These are phyloP conservation scores for Bicyclus anynana DNA, from an alignment of 1,140 invertebrate genomes.

Conservation along the genomic window DNA sequence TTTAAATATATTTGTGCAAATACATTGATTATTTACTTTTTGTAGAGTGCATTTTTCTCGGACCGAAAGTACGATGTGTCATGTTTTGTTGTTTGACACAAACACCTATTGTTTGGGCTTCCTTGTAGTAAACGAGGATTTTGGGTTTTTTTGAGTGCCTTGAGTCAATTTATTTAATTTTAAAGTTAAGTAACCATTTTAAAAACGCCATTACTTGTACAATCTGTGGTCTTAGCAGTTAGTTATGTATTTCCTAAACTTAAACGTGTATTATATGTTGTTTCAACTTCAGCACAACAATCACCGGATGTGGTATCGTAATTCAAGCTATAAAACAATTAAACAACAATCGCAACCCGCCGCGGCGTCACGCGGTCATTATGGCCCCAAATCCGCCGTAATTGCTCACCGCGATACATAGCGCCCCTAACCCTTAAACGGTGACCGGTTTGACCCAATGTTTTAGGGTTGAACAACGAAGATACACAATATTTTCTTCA, in stretches of 20 bases:
- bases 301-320: constrained; percentile 1
- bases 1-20: neutral
- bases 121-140: constrained; percentile 1
- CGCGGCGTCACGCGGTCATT: constrained; percentile 31
- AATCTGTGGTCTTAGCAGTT: too few species aligned
- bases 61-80: neutral
- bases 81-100: neutral
- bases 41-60: neutral
- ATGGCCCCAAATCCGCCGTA: constrained; percentile 38
- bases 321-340: constrained; percentile 44
- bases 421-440: constrained; percentile 46
- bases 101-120: constrained; percentile 10
- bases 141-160: neutral
- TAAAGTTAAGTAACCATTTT: too few species aligned
- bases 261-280: too few species aligned
- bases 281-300: neutral
- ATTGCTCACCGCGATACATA: constrained; percentile 47
- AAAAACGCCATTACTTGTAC: too few species aligned
- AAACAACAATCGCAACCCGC: constrained; percentile 43
- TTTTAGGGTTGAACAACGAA: constrained; percentile 42
- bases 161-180: too few species aligned
- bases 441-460: constrained; percentile 46
- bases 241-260: too few species aligned
- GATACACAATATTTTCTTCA: too few species aligned
- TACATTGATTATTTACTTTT: neutral